Percentiles rank a stretch among this genome's conserved stretches.
These are phyloP conservation scores for Pachyramphus minor DNA, from an alignment of 2,113 vertebrate genomes.

Conservation along the genomic window DNA sequence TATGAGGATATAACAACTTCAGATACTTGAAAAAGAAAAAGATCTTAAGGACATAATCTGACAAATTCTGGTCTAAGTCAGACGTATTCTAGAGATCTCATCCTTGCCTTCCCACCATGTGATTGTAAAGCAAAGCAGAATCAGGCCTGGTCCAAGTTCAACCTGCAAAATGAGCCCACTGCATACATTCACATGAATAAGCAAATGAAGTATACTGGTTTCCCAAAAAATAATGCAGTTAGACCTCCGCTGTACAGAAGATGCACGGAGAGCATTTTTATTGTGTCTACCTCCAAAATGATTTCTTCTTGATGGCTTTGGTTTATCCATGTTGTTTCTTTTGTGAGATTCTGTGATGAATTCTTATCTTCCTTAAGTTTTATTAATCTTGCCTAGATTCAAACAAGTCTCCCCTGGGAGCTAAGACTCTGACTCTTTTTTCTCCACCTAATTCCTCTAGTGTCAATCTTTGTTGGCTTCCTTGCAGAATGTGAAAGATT, in stretches of 20 bases:
- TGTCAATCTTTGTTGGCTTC: background rate
- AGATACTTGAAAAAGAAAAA: background rate
- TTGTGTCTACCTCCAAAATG: background rate
- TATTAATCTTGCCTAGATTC: background rate
- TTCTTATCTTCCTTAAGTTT: background rate
- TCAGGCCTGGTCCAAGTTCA: background rate
- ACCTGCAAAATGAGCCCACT: background rate
- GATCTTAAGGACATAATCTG: background rate
- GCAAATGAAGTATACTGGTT: background rate
- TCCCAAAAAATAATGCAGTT: background rate
- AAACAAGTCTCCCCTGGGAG: background rate
- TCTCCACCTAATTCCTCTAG: background rate
- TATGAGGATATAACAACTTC: background rate
- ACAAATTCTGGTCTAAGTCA: background rate
- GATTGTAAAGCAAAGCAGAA: background rate
- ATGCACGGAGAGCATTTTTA: background rate
- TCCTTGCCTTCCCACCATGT: background rate
- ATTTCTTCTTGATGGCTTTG: background rate
- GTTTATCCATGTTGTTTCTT: background rate
- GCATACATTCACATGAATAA: background rate
- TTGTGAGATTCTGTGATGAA: background rate
- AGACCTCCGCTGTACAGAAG: background rate
- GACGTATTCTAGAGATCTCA: background rate
- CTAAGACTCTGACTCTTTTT: background rate
- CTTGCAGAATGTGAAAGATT: background rate